phyloP scores from a whole-genome alignment of 2,113 vertebrate genomes.

The Dryoscopus gambensis region DNA sequence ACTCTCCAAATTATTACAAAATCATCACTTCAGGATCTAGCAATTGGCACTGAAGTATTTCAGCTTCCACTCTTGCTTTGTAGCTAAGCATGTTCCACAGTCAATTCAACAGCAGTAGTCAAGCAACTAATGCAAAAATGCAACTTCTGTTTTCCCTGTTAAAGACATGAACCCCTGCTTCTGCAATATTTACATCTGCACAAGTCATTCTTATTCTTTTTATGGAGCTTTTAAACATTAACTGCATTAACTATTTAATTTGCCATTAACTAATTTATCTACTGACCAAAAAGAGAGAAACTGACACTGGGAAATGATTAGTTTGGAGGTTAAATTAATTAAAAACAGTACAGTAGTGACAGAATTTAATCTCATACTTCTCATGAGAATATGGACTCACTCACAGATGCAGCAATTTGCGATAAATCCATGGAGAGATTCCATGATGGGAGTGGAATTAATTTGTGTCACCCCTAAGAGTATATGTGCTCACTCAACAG shows the following conservation, averaged over 20 bases:
- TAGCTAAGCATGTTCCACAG: background rate
- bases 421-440: conserved; percentile 45
- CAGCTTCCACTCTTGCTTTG: background rate
- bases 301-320: background rate
- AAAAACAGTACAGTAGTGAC: conserved; percentile 60
- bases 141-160: background rate
- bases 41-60: background rate
- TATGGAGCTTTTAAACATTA: conserved; percentile 7
- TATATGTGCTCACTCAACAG: background rate
- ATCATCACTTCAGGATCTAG: background rate
- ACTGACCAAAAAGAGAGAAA: conserved; percentile 27
- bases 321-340: conserved; percentile 67
- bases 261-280: conserved; percentile 48
- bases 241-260: conserved; percentile 48
- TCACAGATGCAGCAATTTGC: conserved; percentile 34
- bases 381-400: conserved; percentile 52
- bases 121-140: background rate
- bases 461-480: conserved; percentile 11
- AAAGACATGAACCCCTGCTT: background rate
- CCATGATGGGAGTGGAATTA: conserved; percentile 56
- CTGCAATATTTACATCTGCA: background rate
- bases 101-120: background rate
- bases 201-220: background rate
- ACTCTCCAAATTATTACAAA: background rate
- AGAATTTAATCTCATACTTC: conserved; percentile 68